These are phyloP conservation scores for Rhea americana DNA, from an alignment of 2,113 vertebrate species.

Conservation along the genomic window DNA sequence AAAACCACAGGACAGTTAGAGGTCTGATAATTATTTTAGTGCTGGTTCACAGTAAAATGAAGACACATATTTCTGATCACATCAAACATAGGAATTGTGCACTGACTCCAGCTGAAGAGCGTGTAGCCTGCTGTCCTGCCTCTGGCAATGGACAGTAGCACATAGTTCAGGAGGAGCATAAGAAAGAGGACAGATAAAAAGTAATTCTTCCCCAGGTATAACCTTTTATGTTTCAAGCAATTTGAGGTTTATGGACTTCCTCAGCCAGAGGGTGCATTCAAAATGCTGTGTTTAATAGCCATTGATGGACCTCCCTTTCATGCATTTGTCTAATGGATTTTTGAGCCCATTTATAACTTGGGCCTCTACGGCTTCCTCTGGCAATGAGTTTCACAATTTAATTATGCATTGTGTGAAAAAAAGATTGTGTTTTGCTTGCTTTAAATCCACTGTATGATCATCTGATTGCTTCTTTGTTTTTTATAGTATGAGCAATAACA, in stretches of 20 bases:
- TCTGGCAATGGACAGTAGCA: background rate
- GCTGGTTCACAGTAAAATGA: background rate
- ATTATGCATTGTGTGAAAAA: constrained; percentile 52
- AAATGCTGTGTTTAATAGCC: constrained; percentile 45
- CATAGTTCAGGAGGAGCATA: background rate
- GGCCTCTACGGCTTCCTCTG: constrained; percentile 38
- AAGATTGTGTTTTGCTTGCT: constrained; percentile 22
- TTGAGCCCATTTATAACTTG: constrained; percentile 40
- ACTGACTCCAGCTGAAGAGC: background rate
- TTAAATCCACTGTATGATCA: background rate
- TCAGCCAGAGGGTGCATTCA: constrained; percentile 24
- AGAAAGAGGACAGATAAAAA: background rate
- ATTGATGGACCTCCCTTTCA: constrained; percentile 31
- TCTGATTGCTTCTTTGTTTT: background rate
- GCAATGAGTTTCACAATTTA: constrained; percentile 35
- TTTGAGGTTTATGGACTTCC: background rate
- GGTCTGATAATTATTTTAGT: background rate
- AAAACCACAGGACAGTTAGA: background rate
- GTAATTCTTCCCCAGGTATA: background rate
- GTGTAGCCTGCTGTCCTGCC: background rate
- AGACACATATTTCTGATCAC: background rate
- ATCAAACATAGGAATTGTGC: background rate
- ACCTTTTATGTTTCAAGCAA: background rate
- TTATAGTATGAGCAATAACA: background rate
- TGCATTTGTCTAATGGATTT: constrained; percentile 61